These are phyloP conservation scores for Choristoneura rosaceana DNA, from an alignment of 2,888 invertebrate genomes.

Conservation along the genomic window DNA sequence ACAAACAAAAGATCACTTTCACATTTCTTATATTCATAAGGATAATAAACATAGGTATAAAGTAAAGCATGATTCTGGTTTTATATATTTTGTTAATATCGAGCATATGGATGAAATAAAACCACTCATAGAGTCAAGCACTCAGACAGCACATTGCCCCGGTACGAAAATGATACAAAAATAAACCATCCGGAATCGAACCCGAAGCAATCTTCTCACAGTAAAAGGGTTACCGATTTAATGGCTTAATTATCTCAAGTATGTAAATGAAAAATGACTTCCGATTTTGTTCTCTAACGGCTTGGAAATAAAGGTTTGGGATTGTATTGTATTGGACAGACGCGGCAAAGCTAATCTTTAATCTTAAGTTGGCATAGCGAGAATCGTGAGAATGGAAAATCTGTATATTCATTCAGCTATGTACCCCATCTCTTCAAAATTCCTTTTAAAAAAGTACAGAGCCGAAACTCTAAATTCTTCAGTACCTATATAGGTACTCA, in stretches of 20 bases:
- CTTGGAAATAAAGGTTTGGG: constrained; percentile 8
- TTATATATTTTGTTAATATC: constrained; percentile 14
- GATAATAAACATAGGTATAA: too few relatives aligned
- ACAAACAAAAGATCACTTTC: too few relatives aligned
- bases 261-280: constrained; percentile 45
- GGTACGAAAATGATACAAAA: constrained; percentile 63
- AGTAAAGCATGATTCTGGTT: neutral
- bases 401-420: constrained; percentile 37
- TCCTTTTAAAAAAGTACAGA: too few relatives aligned
- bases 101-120: constrained; percentile 26
- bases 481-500: too few relatives aligned
- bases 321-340: constrained; percentile 8
- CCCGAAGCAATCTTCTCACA: constrained; percentile 67
- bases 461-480: too few relatives aligned
- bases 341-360: constrained; percentile 27
- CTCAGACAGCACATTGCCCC: constrained; percentile 67
- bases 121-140: constrained; percentile 45
- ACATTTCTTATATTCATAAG: too few relatives aligned
- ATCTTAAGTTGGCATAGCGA: constrained; percentile 49
- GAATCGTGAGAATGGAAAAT: constrained; percentile 55
- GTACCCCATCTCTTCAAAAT: neutral
- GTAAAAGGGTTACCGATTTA: constrained; percentile 75
- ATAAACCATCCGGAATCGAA: constrained; percentile 65
- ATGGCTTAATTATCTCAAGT: constrained; percentile 82
- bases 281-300: constrained; percentile 27